A percentile compares a stretch with the other conserved stretches of the same genome.
Conservation (phyloP, 2,888 invertebrate species). For the Drosophila mettleri region DNA sequence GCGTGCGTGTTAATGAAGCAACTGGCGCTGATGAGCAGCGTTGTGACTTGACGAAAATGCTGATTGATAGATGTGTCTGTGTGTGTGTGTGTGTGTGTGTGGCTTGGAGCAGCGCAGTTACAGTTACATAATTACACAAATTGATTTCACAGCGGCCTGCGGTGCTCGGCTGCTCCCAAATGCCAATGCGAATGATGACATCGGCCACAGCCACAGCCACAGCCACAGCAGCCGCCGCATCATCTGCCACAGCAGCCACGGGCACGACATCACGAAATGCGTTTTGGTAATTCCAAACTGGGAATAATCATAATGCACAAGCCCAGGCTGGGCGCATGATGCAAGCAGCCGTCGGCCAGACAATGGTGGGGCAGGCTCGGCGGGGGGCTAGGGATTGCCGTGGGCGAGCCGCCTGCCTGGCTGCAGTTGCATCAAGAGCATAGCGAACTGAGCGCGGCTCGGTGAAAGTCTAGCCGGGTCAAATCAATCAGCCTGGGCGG, state of each 20-base stretch:
- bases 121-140: conserved; percentile 76
- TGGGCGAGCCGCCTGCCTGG: conserved; percentile 23
- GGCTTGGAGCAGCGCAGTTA: conserved; percentile 53
- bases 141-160: conserved; percentile 70
- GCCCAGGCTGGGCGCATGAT: conserved; percentile 12
- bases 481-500: conserved; percentile 78
- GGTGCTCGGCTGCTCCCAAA: conserved; percentile 67
- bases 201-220: conserved; percentile 29
- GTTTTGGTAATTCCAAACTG: conserved; percentile 73
- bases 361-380: conserved; percentile 22
- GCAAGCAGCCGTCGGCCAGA: conserved; percentile 17
- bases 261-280: conserved; percentile 71
- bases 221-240: conserved; percentile 5
- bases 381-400: not conserved
- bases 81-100: conserved; percentile 6
- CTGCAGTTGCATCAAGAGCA: conserved; percentile 51
- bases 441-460: conserved; percentile 3
- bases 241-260: conserved; percentile 24
- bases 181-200: conserved; percentile 51
- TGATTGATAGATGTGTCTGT: conserved; percentile 36
- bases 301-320: conserved; percentile 64
- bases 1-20: conserved; percentile 39
- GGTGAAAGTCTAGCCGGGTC: conserved; percentile 71
- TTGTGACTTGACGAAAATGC: conserved; percentile 35
- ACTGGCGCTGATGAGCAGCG: conserved; percentile 28